These are phyloP conservation scores for Lordiphosa stackelbergi DNA, from an alignment of 1,140 invertebrate species.

Conservation along the genomic window DNA sequence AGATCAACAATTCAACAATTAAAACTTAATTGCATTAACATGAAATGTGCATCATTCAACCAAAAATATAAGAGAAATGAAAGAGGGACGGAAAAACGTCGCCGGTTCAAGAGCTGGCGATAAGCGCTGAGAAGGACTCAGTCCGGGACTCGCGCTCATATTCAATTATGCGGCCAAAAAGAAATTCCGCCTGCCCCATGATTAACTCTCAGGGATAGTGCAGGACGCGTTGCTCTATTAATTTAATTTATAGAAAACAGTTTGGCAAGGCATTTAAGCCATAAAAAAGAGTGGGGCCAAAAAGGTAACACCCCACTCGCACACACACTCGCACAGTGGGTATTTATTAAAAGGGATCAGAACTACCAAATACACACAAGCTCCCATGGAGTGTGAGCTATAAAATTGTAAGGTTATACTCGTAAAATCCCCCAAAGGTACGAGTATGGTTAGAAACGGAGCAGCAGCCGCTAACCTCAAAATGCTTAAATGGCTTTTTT, in stretches of 20 bases:
- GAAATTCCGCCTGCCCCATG: constrained; percentile 4
- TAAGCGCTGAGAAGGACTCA: background rate
- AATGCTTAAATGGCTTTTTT: constrained; percentile 76
- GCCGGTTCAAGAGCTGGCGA: constrained; percentile 2
- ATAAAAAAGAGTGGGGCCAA: constrained; percentile 51
- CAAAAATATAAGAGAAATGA: constrained; percentile 46
- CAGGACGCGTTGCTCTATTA: constrained; percentile 31
- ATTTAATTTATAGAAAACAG: constrained; percentile 73
- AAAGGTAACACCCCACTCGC: constrained; percentile 26
- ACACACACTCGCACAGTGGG: constrained; percentile 2
- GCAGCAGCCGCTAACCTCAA: constrained; percentile 58
- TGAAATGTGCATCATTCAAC: constrained; percentile 66
- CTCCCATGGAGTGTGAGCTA: constrained; percentile 48
- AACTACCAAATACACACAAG: constrained; percentile 5
- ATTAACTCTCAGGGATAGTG: constrained; percentile 10
- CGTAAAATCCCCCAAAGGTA: constrained; percentile 26
- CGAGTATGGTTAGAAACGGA: constrained; percentile 30
- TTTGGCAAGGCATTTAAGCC: constrained; percentile 58
- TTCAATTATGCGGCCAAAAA: background rate
- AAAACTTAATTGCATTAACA: constrained; percentile 76
- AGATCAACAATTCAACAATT: constrained; percentile 76
- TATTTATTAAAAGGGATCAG: no score
- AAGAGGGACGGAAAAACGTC: background rate
- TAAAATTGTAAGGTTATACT: constrained; percentile 69
- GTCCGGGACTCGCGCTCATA: no score